A percentile compares a stretch with the other conserved stretches of the same genome.
Conservation (phyloP, 2,797 vertebrate species). For the Loriculus beryllinus region DNA sequence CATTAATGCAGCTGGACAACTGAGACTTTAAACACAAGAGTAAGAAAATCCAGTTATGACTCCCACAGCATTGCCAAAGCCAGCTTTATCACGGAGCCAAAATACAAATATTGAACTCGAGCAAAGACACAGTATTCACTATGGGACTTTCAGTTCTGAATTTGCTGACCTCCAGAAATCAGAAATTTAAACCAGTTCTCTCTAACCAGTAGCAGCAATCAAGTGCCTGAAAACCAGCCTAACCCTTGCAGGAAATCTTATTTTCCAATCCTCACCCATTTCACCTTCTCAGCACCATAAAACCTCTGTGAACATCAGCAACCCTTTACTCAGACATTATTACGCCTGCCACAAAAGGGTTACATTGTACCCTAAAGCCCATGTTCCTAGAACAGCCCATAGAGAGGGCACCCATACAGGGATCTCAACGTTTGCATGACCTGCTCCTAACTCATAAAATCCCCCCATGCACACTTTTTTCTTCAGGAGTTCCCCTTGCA, state of each 20-base stretch:
- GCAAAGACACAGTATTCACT: background rate
- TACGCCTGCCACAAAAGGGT: background rate
- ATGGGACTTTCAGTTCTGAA: background rate
- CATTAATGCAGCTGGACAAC: background rate
- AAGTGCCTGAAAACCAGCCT: background rate
- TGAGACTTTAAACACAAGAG: background rate
- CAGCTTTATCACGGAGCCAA: background rate
- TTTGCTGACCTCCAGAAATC: background rate
- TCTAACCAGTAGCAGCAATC: background rate
- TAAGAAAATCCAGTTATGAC: background rate
- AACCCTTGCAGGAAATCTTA: background rate
- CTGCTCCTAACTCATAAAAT: background rate
- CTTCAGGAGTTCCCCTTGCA: background rate
- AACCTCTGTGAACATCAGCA: background rate
- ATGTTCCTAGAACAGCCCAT: background rate
- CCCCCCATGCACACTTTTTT: background rate
- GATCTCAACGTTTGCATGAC: background rate
- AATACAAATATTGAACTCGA: background rate
- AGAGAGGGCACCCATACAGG: background rate
- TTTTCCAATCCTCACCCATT: background rate
- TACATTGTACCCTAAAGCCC: background rate
- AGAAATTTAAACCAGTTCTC: background rate
- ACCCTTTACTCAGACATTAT: background rate
- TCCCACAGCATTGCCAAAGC: background rate
- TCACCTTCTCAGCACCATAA: background rate